Conservation (phyloP, 2,113 vertebrate genomes). For the Microtus ochrogaster region DNA sequence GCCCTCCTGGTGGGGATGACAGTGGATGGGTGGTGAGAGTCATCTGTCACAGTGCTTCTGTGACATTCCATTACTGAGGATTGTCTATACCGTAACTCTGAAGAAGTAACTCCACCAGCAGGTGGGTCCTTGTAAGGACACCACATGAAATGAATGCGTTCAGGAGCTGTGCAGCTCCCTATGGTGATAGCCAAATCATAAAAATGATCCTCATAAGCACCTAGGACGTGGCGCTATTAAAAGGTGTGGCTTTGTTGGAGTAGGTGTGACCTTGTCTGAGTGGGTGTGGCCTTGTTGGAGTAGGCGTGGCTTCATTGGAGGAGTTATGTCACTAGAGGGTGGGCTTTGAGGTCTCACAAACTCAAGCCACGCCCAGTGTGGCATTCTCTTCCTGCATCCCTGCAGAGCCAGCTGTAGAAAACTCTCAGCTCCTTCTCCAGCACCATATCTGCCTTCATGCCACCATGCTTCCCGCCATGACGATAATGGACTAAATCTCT, state of each 20-base stretch:
- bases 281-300: not conserved
- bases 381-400: not conserved
- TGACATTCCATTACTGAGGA: too few species aligned
- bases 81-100: fast-evolving
- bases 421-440: not conserved
- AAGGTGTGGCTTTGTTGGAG: not conserved
- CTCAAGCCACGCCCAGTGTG: not conserved
- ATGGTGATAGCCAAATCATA: not conserved
- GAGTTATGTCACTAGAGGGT: not conserved
- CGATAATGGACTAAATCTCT: not conserved
- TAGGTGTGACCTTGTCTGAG: not conserved
- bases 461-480: not conserved
- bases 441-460: not conserved
- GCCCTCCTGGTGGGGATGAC: not conserved
- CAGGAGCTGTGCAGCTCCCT: not conserved
- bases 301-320: not conserved
- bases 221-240: not conserved
- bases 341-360: not conserved
- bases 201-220: not conserved
- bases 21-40: not conserved
- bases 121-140: not conserved
- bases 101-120: not conserved
- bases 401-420: not conserved
- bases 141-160: not conserved
- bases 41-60: not conserved